A percentile compares a stretch with the other conserved stretches of the same genome.
Evolutionary conservation across 2,113 vertebrate genomes (phyloP).

Genomic region (Larimichthys crocea): DNA sequence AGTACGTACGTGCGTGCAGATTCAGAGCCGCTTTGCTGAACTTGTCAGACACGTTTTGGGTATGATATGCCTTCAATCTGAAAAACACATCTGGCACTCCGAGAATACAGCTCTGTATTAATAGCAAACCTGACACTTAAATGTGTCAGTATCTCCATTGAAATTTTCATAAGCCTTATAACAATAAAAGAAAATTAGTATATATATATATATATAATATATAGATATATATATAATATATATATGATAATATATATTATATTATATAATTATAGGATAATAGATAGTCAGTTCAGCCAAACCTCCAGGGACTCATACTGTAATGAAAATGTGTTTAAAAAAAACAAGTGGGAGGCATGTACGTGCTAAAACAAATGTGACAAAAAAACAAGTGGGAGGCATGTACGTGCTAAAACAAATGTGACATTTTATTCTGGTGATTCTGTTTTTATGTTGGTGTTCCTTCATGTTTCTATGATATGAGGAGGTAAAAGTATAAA

Average conservation of each 20-base stretch:
- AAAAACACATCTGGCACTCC: slow-evolving; percentile 34
- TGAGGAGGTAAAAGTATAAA: too few relatives aligned
- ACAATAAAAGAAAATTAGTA: too few relatives aligned
- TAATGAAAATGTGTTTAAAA: neutral
- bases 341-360: slow-evolving; percentile 6
- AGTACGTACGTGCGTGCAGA: neutral
- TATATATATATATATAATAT: too few relatives aligned
- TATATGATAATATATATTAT: too few relatives aligned
- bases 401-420: neutral
- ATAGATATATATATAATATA: too few relatives aligned
- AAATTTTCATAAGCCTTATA: neutral
- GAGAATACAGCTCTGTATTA: slow-evolving; percentile 9
- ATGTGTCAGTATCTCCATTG: slow-evolving; percentile 5
- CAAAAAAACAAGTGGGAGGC: neutral
- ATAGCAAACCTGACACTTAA: slow-evolving; percentile 37
- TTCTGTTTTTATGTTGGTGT: neutral
- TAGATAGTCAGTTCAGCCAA: neutral
- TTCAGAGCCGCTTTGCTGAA: slow-evolving; percentile 24
- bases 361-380: neutral
- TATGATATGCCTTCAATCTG: slow-evolving; percentile 13
- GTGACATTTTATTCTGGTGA: neutral
- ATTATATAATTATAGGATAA: neutral
- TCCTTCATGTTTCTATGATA: neutral
- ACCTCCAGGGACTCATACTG: neutral
- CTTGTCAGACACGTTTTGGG: slow-evolving; percentile 46